Base-by-base conservation (phyloP, 2,113 vertebrate genomes). In the Lagopus leucura region DNA sequence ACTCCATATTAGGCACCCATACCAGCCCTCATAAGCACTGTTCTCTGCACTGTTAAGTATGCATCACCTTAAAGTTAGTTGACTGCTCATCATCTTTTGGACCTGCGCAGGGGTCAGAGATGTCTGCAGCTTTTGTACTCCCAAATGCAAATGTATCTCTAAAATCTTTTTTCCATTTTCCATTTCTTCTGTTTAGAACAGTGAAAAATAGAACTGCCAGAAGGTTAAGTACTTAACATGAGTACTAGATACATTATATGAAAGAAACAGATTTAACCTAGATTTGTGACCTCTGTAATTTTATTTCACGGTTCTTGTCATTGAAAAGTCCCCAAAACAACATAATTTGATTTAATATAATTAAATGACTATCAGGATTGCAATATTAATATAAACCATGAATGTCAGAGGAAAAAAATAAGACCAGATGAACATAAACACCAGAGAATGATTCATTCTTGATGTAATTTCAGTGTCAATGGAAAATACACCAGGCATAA, bases 401-500 rank as follows among this genome's bases (percentile, higher is more conserved):
- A 60, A 64, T 18, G 4, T 83, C 83, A 60, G 32, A 88, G 74
- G 47, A 11, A 82, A 83, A 81, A 86, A 86, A 88, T 28, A 77
- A n/a, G 52, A 78, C 6, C 66, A 93, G 89, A 88, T 90, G 82
- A 96, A 81, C 47, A 64, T 67, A 93, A 96, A 92, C 82, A 92
- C 30, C 66, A 70, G 67, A 86, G 47, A 38, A 79, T 94, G 89
- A 96, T 93, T 95, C 91, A 94, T 88, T 93, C 86, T 47, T 71
- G 66, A 50, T 89, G 75, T 93, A 96, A 96, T 93, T 94, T 92
- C 52, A 71, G 43, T 89, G 89, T 86, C 84, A 73, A 47, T 78
- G 90, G 83, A 96, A 95, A 95, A 94, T 88, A 93, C 47, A 89
- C 22, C 13, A 55, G 57, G 63, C 76, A 89, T 96, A 90, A 96